These are phyloP conservation scores for Malurus melanocephalus DNA, from an alignment of 2,113 vertebrate species.

Conservation along the genomic window DNA sequence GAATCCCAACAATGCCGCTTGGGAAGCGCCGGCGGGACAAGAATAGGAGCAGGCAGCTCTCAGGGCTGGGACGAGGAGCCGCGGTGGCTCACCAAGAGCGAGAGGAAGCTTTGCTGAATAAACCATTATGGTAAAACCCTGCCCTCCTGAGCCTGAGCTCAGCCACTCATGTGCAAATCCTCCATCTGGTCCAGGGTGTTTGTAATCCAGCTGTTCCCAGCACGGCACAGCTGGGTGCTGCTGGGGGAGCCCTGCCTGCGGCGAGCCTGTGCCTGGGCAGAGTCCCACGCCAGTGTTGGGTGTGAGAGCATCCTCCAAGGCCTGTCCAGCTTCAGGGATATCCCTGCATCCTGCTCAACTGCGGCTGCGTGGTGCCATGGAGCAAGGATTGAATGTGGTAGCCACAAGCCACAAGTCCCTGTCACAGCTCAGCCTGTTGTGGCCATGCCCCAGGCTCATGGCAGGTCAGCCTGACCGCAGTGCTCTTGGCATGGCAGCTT, in stretches of 20 bases:
- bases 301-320: neutral
- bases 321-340: neutral
- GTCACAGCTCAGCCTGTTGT: neutral
- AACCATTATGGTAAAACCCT: neutral
- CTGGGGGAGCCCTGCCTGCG: neutral
- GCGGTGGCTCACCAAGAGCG: rapidly evolving
- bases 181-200: rapidly evolving
- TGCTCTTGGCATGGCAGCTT: neutral
- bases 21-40: constrained; percentile 6
- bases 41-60: constrained; percentile 18
- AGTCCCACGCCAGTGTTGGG: rapidly evolving
- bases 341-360: rapidly evolving
- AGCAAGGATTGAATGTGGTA: rapidly evolving
- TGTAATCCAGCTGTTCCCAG: neutral
- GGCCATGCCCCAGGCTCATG: rapidly evolving
- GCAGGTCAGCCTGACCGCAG: neutral
- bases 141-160: neutral
- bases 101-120: constrained; percentile 41
- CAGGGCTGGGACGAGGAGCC: neutral
- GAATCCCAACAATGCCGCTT: constrained; percentile 59
- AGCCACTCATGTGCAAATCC: rapidly evolving
- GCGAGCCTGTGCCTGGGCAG: neutral
- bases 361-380: rapidly evolving
- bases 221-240: rapidly evolving
- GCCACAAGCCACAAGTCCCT: neutral